Base-by-base conservation (phyloP, 2,797 vertebrate genomes). In the Gouania willdenowi region DNA sequence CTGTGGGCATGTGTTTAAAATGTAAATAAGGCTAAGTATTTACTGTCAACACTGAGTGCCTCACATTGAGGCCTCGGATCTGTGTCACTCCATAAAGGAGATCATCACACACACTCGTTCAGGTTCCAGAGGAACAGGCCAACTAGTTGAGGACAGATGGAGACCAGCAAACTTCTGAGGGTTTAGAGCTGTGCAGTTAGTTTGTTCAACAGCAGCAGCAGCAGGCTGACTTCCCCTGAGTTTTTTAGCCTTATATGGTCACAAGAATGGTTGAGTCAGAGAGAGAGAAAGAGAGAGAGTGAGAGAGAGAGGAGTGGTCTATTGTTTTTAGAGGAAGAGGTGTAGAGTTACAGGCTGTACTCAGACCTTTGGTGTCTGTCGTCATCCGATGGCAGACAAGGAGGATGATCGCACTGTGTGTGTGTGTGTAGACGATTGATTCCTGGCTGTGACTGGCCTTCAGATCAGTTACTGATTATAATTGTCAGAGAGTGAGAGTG, bases 181-280 rank as follows among this genome's bases (percentile, higher is more conserved):
- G 28, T 63, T 71, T 44, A 66, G 59, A 57, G 52, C 65, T 69
- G 58, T 13, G 14, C 13, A 14, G 13, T 13, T 73, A 41, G 39
- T 65, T 66, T 47, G 54, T 22, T 73, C 61, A 71, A 69, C 68
- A 69, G 58, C 67, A 48, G 54, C 40, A 55, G 59, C 66, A 48
- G 47, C 42, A 3, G 22, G 33, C 79, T 75, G 71, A 64, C 74
- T 85, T 75, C 60, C 76, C 65, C 52, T 57, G 62, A 35, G 57
- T 72, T 87, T 82, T 76, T 80, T 88, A 79, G 61, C 89, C 88
- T 87, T 91, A 87, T 90, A 91, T 87, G 89, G 89, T 88, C 83
- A 86, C 51, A 81, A 83, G 77, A 87, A 54, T 56, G 66, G 68
- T 72, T 54, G 71, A 81, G 75, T 45, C 73, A 77, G 70, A 65